phyloP scores from a whole-genome alignment of 1,140 invertebrate genomes.

The Notospermus geniculatus region DNA sequence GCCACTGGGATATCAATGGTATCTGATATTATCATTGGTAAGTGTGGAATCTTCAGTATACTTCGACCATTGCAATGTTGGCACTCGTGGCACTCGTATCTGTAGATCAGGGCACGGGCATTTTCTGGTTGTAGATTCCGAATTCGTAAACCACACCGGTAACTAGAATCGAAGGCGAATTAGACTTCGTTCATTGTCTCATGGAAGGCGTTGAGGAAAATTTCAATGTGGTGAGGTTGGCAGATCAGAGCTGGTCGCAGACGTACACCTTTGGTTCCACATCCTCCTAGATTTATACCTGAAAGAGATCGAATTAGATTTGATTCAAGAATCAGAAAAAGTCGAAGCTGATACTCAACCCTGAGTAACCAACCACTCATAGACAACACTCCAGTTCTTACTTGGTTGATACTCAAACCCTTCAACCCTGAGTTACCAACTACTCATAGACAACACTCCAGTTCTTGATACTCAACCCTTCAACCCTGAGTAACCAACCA shows the following conservation, averaged over 20 bases:
- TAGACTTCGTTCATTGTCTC: constrained; percentile 63
- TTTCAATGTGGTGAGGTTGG: constrained; percentile 82
- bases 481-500: not conserved
- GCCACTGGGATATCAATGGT: no score
- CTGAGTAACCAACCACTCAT: not conserved
- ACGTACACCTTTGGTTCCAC: constrained; percentile 77
- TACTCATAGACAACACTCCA: not conserved
- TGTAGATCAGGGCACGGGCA: no score
- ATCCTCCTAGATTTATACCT: constrained; percentile 87
- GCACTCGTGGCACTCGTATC: no score
- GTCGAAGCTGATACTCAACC: not conserved
- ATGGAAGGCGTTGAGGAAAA: constrained; percentile 83
- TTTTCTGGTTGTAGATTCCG: no score
- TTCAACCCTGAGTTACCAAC: no score
- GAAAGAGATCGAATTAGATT: constrained; percentile 25
- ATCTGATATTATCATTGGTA: no score
- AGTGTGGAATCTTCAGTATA: no score
- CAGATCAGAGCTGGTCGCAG: constrained; percentile 89
- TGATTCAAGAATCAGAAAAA: not conserved
- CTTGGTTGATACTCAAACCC: not conserved
- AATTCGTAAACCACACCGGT: no score
- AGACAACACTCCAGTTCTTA: not conserved
- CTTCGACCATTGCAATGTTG: no score
- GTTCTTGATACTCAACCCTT: not conserved
- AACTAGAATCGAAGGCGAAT: no score